Percentiles rank a stretch among this genome's conserved stretches.
These are phyloP conservation scores for Julus scanicus DNA, from an alignment of 2,888 invertebrate species.

Conservation along the genomic window DNA sequence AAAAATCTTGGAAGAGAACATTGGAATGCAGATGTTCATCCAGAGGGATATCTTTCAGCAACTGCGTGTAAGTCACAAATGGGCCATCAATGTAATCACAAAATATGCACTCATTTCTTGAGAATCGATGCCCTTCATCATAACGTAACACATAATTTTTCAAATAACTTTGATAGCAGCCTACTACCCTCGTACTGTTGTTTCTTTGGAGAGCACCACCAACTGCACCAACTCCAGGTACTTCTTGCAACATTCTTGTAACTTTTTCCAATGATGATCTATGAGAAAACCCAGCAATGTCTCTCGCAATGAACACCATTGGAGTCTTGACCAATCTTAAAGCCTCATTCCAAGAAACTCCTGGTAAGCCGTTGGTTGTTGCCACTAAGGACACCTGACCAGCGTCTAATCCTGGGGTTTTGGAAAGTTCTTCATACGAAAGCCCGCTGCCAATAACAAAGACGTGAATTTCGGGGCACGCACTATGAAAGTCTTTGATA, in stretches of 20 bases:
- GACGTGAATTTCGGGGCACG: neutral
- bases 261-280: conserved; percentile 62
- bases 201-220: conserved; percentile 62
- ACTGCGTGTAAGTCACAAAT: conserved; percentile 58
- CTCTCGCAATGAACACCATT: conserved; percentile 51
- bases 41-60: conserved; percentile 60
- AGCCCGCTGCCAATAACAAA: neutral
- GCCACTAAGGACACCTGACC: neutral
- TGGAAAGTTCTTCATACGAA: neutral
- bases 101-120: conserved; percentile 63
- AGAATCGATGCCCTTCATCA: conserved; percentile 62
- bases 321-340: conserved; percentile 51
- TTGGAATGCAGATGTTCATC: conserved; percentile 58
- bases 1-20: conserved; percentile 63
- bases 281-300: neutral
- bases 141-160: conserved; percentile 62
- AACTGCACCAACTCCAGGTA: conserved; percentile 60
- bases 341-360: conserved; percentile 49
- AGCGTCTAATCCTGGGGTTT: neutral
- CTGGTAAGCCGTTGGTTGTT: neutral
- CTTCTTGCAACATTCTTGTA: conserved; percentile 61
- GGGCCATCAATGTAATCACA: conserved; percentile 64
- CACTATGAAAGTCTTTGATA: conserved; percentile 22
- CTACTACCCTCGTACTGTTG: conserved; percentile 62
- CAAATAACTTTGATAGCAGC: conserved; percentile 62